phyloP scores from a whole-genome alignment of 92 coral and sea anemone species.

The Siderastrea siderea region DNA sequence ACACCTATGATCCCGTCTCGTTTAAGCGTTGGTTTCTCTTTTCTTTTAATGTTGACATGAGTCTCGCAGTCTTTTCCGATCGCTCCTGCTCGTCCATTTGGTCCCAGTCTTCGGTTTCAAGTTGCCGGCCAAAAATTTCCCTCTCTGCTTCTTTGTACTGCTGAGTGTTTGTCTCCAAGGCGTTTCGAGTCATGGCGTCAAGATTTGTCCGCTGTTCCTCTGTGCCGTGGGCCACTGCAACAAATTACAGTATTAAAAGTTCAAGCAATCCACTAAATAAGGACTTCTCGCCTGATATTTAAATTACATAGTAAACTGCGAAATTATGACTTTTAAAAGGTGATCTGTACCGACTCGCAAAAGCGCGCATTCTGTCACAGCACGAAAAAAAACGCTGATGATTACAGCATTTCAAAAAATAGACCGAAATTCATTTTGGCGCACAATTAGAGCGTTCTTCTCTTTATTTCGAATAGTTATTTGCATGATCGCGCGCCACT shows the following conservation, averaged over 20 bases:
- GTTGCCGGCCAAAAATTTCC: constrained; percentile 78
- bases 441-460: too few species aligned
- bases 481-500: too few species aligned
- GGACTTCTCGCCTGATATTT: too few species aligned
- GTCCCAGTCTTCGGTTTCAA: constrained; percentile 81
- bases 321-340: background rate
- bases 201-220: constrained; percentile 62
- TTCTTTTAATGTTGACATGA: constrained; percentile 68
- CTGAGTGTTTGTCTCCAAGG: constrained; percentile 37
- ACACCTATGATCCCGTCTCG: background rate
- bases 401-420: too few species aligned
- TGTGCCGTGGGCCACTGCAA: constrained; percentile 79
- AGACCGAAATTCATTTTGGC: too few species aligned
- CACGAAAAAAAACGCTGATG: too few species aligned
- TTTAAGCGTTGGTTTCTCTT: constrained; percentile 33
- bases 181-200: constrained; percentile 49
- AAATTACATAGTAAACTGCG: background rate
- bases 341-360: too few species aligned
- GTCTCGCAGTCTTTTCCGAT: constrained; percentile 40
- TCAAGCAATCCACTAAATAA: background rate
- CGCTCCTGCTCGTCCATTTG: constrained; percentile 72
- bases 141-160: constrained; percentile 70
- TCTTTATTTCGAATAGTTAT: too few species aligned
- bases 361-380: too few species aligned
- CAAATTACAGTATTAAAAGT: background rate